Evolutionary conservation across 2,797 vertebrate species (phyloP), one percentile per base, ranked within the genome.

Genomic region (Numenius phaeopus): DNA sequence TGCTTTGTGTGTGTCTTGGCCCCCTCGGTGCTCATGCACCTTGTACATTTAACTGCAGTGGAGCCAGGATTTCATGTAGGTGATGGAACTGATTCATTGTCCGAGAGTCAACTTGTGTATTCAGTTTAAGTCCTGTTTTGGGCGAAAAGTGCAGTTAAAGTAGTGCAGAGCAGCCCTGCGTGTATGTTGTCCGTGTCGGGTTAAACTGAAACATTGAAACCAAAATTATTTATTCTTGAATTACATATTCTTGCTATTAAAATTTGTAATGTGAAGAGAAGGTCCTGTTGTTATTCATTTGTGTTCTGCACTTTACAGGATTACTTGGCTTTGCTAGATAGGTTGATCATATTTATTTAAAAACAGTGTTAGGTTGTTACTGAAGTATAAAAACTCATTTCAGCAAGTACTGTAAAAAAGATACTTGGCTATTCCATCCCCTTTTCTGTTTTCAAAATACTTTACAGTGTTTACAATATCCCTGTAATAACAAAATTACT

Each of bases 321-420:
- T 81, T 91, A 49, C 61, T 79, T 86, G 34, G 21, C 46, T 95
- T 92, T 94, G 44, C 69, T 61, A 66, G 46, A 44, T 49, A 65
- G 26, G 26, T 34, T 88, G 79, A 77, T 93, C 13, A 5, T 71
- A 64, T 67, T 91, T 94, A 57, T 80, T 92, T 75, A 37, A 80
- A 92, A 84, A 13, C 12, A n/a, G 26, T 47, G 37, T 67, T 67
- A 58, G 20, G 5, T 47, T 72, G 40, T 82, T 90, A 58, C 1
- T 85, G 73, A 87, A 75, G 59, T 86, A 72, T 77, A 72, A 71
- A 90, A 91, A 52, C 21, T 75, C 77, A 64, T 89, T 92, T 94
- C 37, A 50, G 44, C 23, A 75, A 69, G 58, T 80, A 80, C 34
- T 67, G 29, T 44, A 66, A 89, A 79, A 92, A 89, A 40, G 34